Percentiles rank a stretch among this genome's conserved stretches.
Conservation (phyloP, 2,888 invertebrate genomes). For the Phyllotreta cruciferae region DNA sequence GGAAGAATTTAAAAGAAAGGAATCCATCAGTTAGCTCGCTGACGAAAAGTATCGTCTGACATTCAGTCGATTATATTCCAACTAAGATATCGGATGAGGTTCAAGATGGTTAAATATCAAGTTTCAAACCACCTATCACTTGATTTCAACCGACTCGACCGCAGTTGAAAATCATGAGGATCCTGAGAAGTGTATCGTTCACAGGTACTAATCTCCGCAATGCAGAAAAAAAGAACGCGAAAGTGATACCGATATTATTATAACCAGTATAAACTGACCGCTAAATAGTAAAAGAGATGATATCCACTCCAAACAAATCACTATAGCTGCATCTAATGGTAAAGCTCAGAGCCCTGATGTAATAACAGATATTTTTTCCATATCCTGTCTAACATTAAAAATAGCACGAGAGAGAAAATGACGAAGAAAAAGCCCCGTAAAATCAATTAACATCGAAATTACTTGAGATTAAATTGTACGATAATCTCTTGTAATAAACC, state of each 20-base stretch:
- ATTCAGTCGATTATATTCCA: constrained; percentile 22
- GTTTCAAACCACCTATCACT: constrained; percentile 46
- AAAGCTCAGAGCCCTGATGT: too few relatives aligned
- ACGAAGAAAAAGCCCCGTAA: constrained; percentile 44
- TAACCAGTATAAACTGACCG: not conserved
- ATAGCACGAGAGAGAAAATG: constrained; percentile 14
- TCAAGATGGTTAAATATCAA: constrained; percentile 39
- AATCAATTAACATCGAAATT: constrained; percentile 59
- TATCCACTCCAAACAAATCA: not conserved
- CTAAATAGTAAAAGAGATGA: not conserved
- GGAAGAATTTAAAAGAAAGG: constrained; percentile 2
- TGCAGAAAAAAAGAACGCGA: constrained; percentile 31
- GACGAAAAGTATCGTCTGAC: constrained; percentile 24
- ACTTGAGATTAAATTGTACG: constrained; percentile 58
- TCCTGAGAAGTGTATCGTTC: constrained; percentile 40
- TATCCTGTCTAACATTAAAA: constrained; percentile 2
- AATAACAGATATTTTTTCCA: too few relatives aligned
- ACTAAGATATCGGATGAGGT: constrained; percentile 39
- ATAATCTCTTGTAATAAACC: constrained; percentile 59
- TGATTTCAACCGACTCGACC: constrained; percentile 35
- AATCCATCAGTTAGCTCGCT: constrained; percentile 8
- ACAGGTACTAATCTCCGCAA: constrained; percentile 39
- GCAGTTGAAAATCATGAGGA: constrained; percentile 40
- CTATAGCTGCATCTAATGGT: too few relatives aligned
- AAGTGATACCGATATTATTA: constrained; percentile 29